Base-by-base conservation (phyloP, 2,797 vertebrate genomes). In the Pseudochirops cupreus region DNA sequence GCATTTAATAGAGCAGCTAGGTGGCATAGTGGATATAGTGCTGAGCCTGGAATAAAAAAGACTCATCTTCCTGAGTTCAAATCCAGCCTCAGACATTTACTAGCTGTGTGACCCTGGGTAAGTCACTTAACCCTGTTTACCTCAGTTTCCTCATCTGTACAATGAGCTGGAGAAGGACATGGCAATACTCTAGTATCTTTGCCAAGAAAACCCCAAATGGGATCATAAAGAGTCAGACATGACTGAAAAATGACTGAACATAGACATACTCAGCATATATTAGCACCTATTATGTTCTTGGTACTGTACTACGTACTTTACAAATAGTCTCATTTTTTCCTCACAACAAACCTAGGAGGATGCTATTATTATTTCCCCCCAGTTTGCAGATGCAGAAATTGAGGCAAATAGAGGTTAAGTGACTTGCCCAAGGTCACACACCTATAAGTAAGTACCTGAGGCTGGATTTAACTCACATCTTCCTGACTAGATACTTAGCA, bases 201-300 rank as follows among this genome's bases (percentile, higher is more conserved):
- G 58, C 31, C 82, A 39, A 59, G 58, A 58, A 56, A 91, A 58
- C 55, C 11, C 24, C 10, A 0, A n/a, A 74, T 10, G n/a, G 55
- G 53, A 9, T 29, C 21, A 1, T 7, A n/a, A 31, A 0, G 21
- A 55, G 93, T 55, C 0, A 26, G 5, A 5, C 16, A 54, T 21
- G 31, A 53, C 39, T 21, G 4, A 1, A 11, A 29, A n/a, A 89
- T 7, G 74, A 18, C 58, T 56, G 11, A 39, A 7, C 1, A 18
- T n/a, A 33, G 31, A 82, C n/a, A 74, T 33, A 39, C 13, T n/a
- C 33, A 18, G n/a, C 67, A 74, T 82, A 24, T 24, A 82, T 82
- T 82, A 46, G 18, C 21, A 46, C 67, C 16, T 24, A 21, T 39
- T n/a, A 39, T 39, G n/a, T n/a, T 67, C 59, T 12, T 67, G 59